phyloP scores from a whole-genome alignment of 2,888 invertebrate genomes.

The Amblyjoppa proteus region DNA sequence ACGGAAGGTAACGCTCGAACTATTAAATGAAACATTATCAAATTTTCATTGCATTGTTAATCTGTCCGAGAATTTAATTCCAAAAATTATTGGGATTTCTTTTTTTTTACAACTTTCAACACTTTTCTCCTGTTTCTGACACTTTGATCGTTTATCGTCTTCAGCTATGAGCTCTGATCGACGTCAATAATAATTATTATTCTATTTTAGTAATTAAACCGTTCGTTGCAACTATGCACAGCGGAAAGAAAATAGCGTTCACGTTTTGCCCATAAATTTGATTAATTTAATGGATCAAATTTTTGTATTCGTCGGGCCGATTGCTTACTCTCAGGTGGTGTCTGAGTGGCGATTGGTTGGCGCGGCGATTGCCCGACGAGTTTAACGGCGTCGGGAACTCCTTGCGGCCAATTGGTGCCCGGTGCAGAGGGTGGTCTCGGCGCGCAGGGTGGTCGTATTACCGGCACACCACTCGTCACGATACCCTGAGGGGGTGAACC shows the following conservation, averaged over 20 bases:
- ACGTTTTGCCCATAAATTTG: not conserved
- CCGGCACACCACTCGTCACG: slow-evolving; percentile 75
- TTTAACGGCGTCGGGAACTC: slow-evolving; percentile 78
- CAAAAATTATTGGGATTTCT: too few relatives aligned
- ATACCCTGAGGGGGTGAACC: slow-evolving; percentile 84
- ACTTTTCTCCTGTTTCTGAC: too few relatives aligned
- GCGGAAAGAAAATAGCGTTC: not conserved
- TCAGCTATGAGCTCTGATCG: too few relatives aligned
- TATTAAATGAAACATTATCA: too few relatives aligned
- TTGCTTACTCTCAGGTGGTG: slow-evolving; percentile 81
- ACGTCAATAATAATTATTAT: too few relatives aligned
- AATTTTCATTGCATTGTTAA: too few relatives aligned
- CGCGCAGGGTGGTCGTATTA: slow-evolving; percentile 79
- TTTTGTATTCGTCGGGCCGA: not conserved
- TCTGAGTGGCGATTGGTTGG: slow-evolving; percentile 83
- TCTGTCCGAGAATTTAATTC: too few relatives aligned
- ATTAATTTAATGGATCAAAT: not conserved
- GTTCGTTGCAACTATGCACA: too few relatives aligned
- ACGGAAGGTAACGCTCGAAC: too few relatives aligned
- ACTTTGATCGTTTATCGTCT: too few relatives aligned
- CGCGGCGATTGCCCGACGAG: slow-evolving; percentile 80
- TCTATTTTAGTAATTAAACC: too few relatives aligned
- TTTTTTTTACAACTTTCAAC: too few relatives aligned
- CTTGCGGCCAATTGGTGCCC: slow-evolving; percentile 79
- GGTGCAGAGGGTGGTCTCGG: slow-evolving; percentile 79